Evolutionary conservation across 2,113 vertebrate genomes (phyloP), one percentile per base, ranked within the genome.

Genomic region (Lepus timidus): DNA sequence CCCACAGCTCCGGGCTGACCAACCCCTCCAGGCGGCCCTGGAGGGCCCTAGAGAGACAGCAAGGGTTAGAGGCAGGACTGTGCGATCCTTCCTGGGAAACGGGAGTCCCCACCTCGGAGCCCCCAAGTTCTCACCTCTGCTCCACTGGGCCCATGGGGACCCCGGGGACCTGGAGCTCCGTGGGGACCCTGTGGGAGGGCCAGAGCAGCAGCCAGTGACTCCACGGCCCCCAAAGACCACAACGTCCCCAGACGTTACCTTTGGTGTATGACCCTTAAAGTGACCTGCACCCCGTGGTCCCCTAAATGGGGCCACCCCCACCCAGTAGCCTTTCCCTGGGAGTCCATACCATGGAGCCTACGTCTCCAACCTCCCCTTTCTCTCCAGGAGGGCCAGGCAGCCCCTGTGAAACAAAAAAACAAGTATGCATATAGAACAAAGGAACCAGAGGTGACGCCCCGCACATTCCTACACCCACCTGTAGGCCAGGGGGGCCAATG

Each of bases 341-440:
- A 22, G 19, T 65, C 36, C 98, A 96, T 97, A 99, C 99, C 99
- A 99, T 98, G 70, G 98, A 97, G 70, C 99, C 99, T 9, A 99
- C 99, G 1, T 99, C 98, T 49, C 99, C 99, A 0, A 98, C 99
- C 39, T 99, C 99, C 11, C 99, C 99, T 74, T 99, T 99, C 84
- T 99, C 99, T 1, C 99, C 99, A 0, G 99, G 97, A 9, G 96
- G 98, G 71, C 99, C 99, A 8, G 99, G 99, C 98, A 99, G 98
- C 58, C 99, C 99, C 99, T 99, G 96, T 80, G 93, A 97, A 64
- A 88, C 58, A 94, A 71, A 90, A 68, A 81, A 73, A 22, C 52
- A 29, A 31, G 73, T 22, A 25, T 11, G 10, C 13, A 31, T 23
- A 51, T 22, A 52, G 12, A 6, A 6, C 27, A 1, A 33, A 44